Evolutionary conservation across 2,797 vertebrate species (phyloP).

Genomic region (Lacerta bilineata): DNA sequence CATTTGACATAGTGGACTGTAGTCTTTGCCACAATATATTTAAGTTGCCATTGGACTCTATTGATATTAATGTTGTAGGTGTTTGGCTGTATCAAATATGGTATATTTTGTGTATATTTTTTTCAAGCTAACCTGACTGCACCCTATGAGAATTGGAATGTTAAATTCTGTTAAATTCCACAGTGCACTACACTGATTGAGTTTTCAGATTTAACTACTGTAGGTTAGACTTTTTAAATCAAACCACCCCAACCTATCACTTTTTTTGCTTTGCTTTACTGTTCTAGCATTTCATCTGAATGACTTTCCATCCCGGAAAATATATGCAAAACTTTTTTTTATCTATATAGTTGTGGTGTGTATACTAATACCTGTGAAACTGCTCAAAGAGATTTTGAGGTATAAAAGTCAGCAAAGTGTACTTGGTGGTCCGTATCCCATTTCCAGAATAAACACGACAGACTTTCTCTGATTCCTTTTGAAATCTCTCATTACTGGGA

Average conservation of each 20-base stretch:
- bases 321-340: background rate
- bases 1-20: background rate
- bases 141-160: background rate
- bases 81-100: background rate
- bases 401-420: slow-evolving; percentile 79
- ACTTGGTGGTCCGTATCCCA: slow-evolving; percentile 78
- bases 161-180: background rate
- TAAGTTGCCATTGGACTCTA: background rate
- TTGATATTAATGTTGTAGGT: slow-evolving; percentile 1
- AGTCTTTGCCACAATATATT: background rate
- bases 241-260: background rate
- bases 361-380: slow-evolving; percentile 79
- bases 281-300: background rate
- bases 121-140: background rate
- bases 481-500: slow-evolving; percentile 69
- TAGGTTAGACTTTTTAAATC: background rate
- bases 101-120: background rate
- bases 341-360: background rate
- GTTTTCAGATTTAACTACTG: background rate
- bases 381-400: slow-evolving; percentile 81
- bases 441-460: slow-evolving; percentile 73
- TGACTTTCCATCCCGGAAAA: slow-evolving; percentile 11
- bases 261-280: slow-evolving; percentile 7
- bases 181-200: no score
- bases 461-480: slow-evolving; percentile 57